Base-by-base conservation (phyloP, 2,797 vertebrate genomes). In the Syngnathus acus region DNA sequence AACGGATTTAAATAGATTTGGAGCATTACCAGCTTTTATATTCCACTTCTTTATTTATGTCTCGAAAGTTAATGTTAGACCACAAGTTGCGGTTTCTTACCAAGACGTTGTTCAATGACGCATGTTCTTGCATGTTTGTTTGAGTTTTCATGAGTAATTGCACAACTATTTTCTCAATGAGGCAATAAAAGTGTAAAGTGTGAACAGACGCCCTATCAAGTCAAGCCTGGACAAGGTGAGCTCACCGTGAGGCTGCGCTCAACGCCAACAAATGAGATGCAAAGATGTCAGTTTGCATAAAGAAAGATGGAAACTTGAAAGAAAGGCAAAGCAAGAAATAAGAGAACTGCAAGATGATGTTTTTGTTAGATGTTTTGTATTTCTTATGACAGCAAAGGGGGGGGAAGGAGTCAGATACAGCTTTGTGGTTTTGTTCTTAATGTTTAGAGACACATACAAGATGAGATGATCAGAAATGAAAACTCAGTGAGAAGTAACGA, bases 301-400 rank as follows among this genome's bases (percentile, higher is more conserved):
- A 13, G 14, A 66, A 42, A 47, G 57, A 50, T 6, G 6, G n/a
- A 64, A 70, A 72, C 38, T 62, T 61, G 64, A 67, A 58, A 59
- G 67, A 76, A 70, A 65, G 45, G 65, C 77, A 70, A 68, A 21
- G 74, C 40, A 64, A 78, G 38, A 76, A 84, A 81, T 17, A 65
- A 78, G 59, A 81, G 78, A 72, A 71, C 73, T 78, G 75, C 75
- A 66, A 66, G 70, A 81, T 61, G 21, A 75, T 68, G 6, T 72
- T 83, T 83, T 79, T 88, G 88, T 77, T 64, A 87, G 78, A 79
- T 76, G 72, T 87, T 90, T 91, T 87, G 89, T 90, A 82, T 84
- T 81, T 84, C 80, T 86, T 83, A 87, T 84, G 83, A 89, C 83
- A 89, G 84, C 83, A 88, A 83, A 78, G 81, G 55, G 13, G 10